Evolutionary conservation across 2,113 vertebrate genomes (phyloP), one percentile per base, ranked within the genome.

Genomic region (Cochlearius cochlearius): DNA sequence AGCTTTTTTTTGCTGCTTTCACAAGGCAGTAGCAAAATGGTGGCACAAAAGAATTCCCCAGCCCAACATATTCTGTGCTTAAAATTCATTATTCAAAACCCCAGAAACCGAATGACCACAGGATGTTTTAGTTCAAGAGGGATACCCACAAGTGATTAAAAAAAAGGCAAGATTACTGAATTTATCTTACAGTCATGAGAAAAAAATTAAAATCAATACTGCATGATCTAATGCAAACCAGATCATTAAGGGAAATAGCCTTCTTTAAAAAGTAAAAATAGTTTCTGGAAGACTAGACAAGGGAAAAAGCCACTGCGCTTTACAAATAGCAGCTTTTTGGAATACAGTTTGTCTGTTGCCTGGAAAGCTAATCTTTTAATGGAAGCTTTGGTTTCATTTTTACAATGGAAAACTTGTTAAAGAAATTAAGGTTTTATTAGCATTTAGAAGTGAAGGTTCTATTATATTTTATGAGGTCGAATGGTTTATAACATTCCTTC

Each of bases 1-100:
- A 58, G 52, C 39, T 3, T 50, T 78, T 78, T 43, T 95, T 76
- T 86, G 23, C 39, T 88, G 36, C 76, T 83, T 95, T 92, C 88
- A 82, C 55, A 92, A 81, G 53, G 20, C 64, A 73, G 27, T 68
- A 91, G 62, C 77, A 94, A 96, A 92, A 95, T 78, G 39, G 86
- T 91, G 73, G 39, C 69, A 92, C 56, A 85, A 88, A 92, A 91
- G 76, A 73, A 75, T 82, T 95, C 80, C 68, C 80, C 38, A 68
- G 62, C 59, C 43, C 69, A 78, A 64, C 5, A n/a, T 55, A 69
- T 56, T 64, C 91, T 73, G 62, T 53, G 47, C 49, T 94, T 78
- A 87, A 92, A 94, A 78, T 90, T 20, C 50, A 79, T 85, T 90
- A 92, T 88, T 93, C 66, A 94, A 87, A 94, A n/a, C 7, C 32